phyloP scores from a whole-genome alignment of 2,113 vertebrate species.

The Sinocyclocheilus anophthalmus region DNA sequence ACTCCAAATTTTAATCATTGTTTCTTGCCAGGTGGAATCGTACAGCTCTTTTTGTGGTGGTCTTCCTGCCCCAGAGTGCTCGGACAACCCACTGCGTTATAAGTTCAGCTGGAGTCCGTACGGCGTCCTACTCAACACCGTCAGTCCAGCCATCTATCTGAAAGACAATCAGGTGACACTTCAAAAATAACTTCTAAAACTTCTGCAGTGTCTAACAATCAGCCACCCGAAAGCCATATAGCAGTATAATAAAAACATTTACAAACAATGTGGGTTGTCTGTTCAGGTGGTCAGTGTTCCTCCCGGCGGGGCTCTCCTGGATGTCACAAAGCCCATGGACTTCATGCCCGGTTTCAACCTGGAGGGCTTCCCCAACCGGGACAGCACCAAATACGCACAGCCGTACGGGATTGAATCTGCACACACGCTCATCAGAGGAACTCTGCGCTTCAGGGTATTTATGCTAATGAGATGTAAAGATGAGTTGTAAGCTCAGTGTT shows the following conservation, averaged over 20 bases:
- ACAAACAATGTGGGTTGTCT: background rate
- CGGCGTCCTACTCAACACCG: conserved; percentile 88
- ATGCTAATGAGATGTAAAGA: no score
- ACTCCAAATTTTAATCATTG: background rate
- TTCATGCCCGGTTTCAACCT: no score
- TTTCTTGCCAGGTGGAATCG: conserved; percentile 82
- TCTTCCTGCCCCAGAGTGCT: conserved; percentile 90
- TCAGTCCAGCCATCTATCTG: conserved; percentile 86
- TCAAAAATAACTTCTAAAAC: background rate
- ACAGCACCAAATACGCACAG: no score
- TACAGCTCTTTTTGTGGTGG: conserved; percentile 94
- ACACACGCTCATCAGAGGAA: no score
- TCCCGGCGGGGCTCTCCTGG: no score
- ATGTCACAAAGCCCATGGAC: no score
- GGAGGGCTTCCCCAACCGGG: no score
- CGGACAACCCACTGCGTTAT: conserved; percentile 94
- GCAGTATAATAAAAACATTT: background rate
- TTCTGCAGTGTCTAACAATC: background rate
- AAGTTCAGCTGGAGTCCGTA: conserved; percentile 98
- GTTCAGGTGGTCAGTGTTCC: no score
- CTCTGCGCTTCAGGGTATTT: no score
- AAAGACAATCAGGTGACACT: conserved; percentile 83
- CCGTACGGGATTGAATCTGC: no score
- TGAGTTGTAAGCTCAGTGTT: no score
- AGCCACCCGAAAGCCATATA: no score